Evolutionary conservation across 2,113 vertebrate species (phyloP).

Genomic region (Dunckerocampus dactyliophorus): DNA sequence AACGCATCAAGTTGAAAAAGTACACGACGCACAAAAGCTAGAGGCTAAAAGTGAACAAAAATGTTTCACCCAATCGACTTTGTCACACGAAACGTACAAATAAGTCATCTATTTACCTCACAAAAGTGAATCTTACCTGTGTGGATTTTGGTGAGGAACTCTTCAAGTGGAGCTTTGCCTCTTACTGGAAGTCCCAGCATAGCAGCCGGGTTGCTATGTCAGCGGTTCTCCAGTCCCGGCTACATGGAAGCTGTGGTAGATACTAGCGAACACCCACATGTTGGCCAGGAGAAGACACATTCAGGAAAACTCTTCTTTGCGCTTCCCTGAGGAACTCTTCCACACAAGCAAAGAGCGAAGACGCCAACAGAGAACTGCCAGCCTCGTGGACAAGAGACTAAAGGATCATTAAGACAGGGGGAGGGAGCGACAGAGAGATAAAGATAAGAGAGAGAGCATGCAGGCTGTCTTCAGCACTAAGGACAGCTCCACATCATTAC

Average conservation of each 20-base stretch:
- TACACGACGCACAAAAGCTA: neutral
- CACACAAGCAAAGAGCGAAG: neutral
- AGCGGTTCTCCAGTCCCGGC: slow-evolving; percentile 15
- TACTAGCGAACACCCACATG: slow-evolving; percentile 26
- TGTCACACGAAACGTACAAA: neutral
- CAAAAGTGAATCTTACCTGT: slow-evolving; percentile 17
- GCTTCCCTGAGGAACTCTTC: slow-evolving; percentile 5
- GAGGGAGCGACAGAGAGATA: slow-evolving; percentile 1
- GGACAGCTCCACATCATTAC: no score
- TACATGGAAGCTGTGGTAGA: slow-evolving; percentile 3
- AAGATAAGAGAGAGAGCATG: neutral
- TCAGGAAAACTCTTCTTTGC: neutral
- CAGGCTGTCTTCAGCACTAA: no score
- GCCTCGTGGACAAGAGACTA: slow-evolving; percentile 8
- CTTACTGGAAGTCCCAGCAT: slow-evolving; percentile 41
- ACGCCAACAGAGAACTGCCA: neutral
- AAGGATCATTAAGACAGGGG: neutral
- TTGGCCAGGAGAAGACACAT: neutral
- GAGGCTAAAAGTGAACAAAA: neutral
- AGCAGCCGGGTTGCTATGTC: slow-evolving; percentile 21
- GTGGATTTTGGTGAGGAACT: slow-evolving; percentile 12
- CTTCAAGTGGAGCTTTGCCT: slow-evolving; percentile 25
- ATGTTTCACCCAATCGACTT: no score
- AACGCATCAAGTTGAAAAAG: slow-evolving; percentile 6
- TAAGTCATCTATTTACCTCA: neutral